These are phyloP conservation scores for Gymnodraco acuticeps DNA, from an alignment of 2,797 vertebrate genomes.

Conservation along the genomic window DNA sequence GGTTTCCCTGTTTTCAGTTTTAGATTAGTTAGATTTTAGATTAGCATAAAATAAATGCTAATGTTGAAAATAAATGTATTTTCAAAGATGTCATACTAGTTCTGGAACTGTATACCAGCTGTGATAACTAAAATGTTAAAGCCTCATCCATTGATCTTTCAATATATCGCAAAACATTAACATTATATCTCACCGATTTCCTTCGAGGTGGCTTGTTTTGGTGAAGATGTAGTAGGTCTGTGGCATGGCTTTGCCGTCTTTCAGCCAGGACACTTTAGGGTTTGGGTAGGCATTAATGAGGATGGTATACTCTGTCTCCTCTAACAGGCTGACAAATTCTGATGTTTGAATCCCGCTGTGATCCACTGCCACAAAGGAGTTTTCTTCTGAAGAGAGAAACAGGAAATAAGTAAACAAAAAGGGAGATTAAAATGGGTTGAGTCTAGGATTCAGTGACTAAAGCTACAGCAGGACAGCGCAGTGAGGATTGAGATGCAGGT, in stretches of 20 bases:
- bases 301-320: slow-evolving; percentile 92
- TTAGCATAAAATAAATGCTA: too few species aligned
- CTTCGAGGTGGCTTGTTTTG: slow-evolving; percentile 69
- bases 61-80: too few species aligned
- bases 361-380: slow-evolving; percentile 89
- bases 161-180: not conserved
- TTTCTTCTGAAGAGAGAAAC: slow-evolving; percentile 80
- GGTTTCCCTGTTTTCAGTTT: not conserved
- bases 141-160: not conserved
- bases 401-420: not conserved
- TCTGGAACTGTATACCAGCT: not conserved
- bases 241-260: slow-evolving; percentile 84
- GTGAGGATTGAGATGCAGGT: slow-evolving; percentile 3
- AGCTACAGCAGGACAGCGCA: not conserved
- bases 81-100: not conserved
- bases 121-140: not conserved
- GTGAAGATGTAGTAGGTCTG: slow-evolving; percentile 70
- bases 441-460: slow-evolving; percentile 1
- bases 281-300: slow-evolving; percentile 89
- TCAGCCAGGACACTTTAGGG: slow-evolving; percentile 92
- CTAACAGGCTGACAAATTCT: slow-evolving; percentile 89
- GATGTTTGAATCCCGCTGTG: slow-evolving; percentile 86
- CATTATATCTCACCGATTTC: slow-evolving; percentile 73
- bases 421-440: not conserved
- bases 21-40: too few species aligned